Conservation (phyloP, 1,140 invertebrate species). For the Asobara japonica region DNA sequence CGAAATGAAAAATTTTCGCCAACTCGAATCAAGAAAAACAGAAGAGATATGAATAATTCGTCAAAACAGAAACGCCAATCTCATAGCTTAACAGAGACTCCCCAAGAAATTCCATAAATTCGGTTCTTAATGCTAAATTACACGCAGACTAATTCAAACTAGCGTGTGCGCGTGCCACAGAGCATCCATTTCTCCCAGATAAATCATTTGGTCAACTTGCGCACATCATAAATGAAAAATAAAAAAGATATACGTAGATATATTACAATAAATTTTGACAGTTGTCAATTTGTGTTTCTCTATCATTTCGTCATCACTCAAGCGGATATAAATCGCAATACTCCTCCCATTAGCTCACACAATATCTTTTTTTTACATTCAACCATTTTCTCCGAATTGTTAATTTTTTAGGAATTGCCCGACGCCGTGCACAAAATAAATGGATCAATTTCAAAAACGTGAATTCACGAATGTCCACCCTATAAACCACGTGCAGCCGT, state of each 20-base stretch:
- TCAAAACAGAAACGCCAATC: no score
- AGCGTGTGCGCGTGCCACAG: constrained; percentile 10
- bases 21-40: neutral
- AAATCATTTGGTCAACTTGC: neutral
- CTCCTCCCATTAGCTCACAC: neutral
- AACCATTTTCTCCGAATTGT: neutral
- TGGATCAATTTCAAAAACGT: neutral
- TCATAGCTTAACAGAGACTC: no score
- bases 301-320: neutral
- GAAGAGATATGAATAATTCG: neutral
- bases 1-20: neutral
- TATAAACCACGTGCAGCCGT: no score
- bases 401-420: neutral
- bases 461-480: neutral
- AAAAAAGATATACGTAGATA: constrained; percentile 33
- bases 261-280: constrained; percentile 34
- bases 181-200: neutral
- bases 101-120: constrained; percentile 4
- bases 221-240: constrained; percentile 17
- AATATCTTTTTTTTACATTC: neutral
- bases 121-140: constrained; percentile 15
- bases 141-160: neutral
- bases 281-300: neutral
- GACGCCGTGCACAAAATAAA: neutral
- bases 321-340: neutral